phyloP scores from a whole-genome alignment of 2,888 invertebrate species.

The Brachypterus glaber region DNA sequence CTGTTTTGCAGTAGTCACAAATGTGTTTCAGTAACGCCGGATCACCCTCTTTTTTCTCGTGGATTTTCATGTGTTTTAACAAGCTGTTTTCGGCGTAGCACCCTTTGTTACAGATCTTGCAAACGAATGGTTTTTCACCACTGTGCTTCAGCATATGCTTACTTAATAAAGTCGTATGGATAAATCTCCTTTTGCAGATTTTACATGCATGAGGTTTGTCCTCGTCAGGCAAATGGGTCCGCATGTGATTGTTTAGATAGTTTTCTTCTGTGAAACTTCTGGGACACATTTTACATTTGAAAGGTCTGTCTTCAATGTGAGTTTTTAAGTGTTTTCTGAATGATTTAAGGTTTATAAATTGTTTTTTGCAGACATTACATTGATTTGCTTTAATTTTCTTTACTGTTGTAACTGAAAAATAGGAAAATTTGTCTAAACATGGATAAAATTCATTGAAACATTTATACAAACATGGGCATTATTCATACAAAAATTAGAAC shows the following conservation, averaged over 20 bases:
- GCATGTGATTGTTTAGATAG: slow-evolving; percentile 41
- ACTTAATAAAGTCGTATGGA: slow-evolving; percentile 39
- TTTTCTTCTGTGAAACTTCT: slow-evolving; percentile 41
- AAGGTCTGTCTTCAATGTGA: slow-evolving; percentile 41
- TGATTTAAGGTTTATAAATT: slow-evolving; percentile 40
- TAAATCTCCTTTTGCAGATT: slow-evolving; percentile 41
- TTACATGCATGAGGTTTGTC: slow-evolving; percentile 43
- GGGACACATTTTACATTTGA: slow-evolving; percentile 39
- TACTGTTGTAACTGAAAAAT: slow-evolving; percentile 21
- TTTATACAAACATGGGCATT: too few species aligned
- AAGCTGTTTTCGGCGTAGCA: slow-evolving; percentile 40
- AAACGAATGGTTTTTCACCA: slow-evolving; percentile 43
- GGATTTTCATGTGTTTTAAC: slow-evolving; percentile 42
- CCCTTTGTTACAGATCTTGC: slow-evolving; percentile 39
- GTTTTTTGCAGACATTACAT: slow-evolving; percentile 42
- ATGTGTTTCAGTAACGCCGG: slow-evolving; percentile 39
- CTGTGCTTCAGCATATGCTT: slow-evolving; percentile 43
- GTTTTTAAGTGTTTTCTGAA: slow-evolving; percentile 41
- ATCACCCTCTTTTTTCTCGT: slow-evolving; percentile 41
- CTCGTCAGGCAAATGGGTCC: slow-evolving; percentile 35
- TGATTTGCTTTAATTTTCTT: slow-evolving; percentile 36
- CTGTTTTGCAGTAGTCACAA: slow-evolving; percentile 41
- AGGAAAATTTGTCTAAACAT: too few species aligned
- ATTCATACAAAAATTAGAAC: too few species aligned
- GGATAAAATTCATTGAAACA: too few species aligned